Conservation (phyloP, 2,797 vertebrate genomes). For the Muscicapa striata region DNA sequence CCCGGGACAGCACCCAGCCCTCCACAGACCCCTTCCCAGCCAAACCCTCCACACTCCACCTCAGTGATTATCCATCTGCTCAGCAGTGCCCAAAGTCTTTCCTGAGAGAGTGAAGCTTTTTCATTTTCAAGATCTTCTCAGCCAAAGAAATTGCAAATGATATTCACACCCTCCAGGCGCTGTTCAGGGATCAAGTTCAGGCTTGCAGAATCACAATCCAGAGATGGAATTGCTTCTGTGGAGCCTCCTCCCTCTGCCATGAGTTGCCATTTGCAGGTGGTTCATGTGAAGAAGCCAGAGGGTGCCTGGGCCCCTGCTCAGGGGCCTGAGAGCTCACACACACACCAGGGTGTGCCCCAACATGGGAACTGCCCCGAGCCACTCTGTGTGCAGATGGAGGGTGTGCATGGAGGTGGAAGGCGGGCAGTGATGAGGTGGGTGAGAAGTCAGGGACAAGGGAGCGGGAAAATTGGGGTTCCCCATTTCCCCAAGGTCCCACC, state of each 20-base stretch:
- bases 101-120: neutral
- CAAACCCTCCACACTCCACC: neutral
- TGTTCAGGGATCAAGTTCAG: neutral
- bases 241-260: neutral
- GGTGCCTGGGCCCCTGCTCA: neutral
- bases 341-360: neutral
- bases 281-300: neutral
- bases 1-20: neutral
- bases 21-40: neutral
- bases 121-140: neutral
- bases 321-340: neutral
- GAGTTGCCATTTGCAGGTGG: neutral
- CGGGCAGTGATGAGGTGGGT: neutral
- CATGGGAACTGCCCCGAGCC: neutral
- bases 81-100: neutral
- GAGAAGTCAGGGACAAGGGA: neutral
- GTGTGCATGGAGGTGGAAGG: neutral
- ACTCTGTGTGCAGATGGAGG: neutral
- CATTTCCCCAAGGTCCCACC: neutral
- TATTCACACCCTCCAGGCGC: rapidly evolving
- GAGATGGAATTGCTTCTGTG: neutral
- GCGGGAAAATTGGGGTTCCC: neutral
- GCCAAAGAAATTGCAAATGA: neutral
- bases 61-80: neutral
- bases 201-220: neutral